Base-by-base conservation (phyloP, 2,888 invertebrate species). In the Melanophora roralis region DNA sequence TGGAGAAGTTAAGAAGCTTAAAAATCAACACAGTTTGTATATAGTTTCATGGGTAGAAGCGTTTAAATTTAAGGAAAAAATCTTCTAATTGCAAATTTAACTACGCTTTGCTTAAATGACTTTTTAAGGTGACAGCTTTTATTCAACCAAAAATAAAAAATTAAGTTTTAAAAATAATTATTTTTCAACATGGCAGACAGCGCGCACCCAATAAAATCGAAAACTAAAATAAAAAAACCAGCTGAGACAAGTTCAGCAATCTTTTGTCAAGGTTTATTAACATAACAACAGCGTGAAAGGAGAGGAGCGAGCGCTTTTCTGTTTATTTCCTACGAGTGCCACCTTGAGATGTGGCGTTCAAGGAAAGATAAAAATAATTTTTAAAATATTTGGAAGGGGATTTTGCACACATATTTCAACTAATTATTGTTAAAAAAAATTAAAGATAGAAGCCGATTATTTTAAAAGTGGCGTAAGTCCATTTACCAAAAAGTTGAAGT, bases 261-360 rank as follows among this genome's bases (percentile, higher is more conserved):
- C 69, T 55, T 43, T 77, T 65, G 64, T 71, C 77, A 77, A 77
- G 71, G 77, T 77, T 71, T 65, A 65, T 65, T 51, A 23, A 38
- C 36, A 36, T 3, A 34, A 69, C 7, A 38, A 12, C 36, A 23
- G 36, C 36, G 14, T 1, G 21, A 49, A 23, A n/a, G 16, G 21
- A 49, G 36, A n/a, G 16, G 19, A 23, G 34, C 27, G 32, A 23
- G 27, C 9, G 21, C 12, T 36, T 45, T 7, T 68, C 36, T 53
- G 11, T 43, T 43, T 14, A 59, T 51, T 59, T 59, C 40, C 59
- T 51, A 23, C 65, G 57, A 38, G 32, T 60, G 40, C 40, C 43
- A 16, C 27, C 27, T 27, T 27, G 19, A n/a, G n/a, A 7, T n/a
- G 16, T 53, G 60, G 16, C 12, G 34, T 45, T 53, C 43, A 64